These are phyloP conservation scores for Cyclopterus lumpus DNA, from an alignment of 2,797 vertebrate species.

Conservation along the genomic window DNA sequence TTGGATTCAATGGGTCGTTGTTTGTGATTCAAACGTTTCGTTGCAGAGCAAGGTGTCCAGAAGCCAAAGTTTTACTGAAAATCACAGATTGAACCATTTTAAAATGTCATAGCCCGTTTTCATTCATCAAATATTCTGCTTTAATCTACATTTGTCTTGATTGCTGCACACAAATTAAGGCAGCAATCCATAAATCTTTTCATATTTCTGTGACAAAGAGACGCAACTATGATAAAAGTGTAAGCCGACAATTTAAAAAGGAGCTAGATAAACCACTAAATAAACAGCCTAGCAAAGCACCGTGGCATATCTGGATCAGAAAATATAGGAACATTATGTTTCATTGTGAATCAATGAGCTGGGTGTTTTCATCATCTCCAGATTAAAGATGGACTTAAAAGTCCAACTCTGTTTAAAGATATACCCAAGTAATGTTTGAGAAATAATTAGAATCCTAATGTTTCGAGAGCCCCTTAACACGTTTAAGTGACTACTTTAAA, in stretches of 20 bases:
- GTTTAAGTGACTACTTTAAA: neutral
- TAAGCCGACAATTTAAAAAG: neutral
- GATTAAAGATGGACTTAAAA: neutral
- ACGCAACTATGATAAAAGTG: neutral
- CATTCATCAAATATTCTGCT: no score
- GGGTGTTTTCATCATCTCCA: slow-evolving; percentile 77
- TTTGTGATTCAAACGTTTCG: no score
- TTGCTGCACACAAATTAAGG: no score
- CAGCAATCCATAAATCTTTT: neutral
- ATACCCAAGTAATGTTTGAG: neutral
- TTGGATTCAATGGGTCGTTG: no score
- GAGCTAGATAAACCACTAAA: neutral
- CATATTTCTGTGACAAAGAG: neutral
- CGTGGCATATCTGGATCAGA: slow-evolving; percentile 64
- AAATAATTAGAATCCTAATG: no score
- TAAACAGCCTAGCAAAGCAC: neutral
- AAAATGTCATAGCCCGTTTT: no score
- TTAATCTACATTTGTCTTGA: no score
- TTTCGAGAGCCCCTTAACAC: no score
- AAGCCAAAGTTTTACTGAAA: no score
- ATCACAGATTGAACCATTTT: no score
- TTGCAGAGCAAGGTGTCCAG: no score
- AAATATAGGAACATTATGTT: slow-evolving; percentile 67
- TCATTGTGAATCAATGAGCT: slow-evolving; percentile 74
- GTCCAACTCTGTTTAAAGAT: neutral